Conservation (phyloP, 2,797 vertebrate genomes). For the Coregonus sp. region DNA sequence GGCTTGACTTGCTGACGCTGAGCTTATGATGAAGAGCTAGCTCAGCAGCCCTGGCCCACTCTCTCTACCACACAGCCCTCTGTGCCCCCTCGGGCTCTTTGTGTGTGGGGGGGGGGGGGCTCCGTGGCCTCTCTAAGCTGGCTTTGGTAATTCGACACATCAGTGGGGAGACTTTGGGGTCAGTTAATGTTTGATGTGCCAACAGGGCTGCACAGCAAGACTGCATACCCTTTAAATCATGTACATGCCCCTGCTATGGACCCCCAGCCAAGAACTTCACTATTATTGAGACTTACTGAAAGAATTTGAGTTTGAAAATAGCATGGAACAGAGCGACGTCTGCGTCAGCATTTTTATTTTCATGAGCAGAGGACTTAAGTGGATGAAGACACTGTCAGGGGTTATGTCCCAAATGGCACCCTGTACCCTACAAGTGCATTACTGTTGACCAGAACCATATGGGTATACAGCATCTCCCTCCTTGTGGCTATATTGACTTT, state of each 20-base stretch:
- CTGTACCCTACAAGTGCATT: background rate
- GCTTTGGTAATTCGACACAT: background rate
- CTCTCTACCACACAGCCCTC: background rate
- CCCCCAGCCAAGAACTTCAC: too few relatives aligned
- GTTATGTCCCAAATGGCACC: too few relatives aligned
- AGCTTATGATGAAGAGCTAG: slow-evolving; percentile 35
- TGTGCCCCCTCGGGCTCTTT: background rate
- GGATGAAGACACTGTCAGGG: too few relatives aligned
- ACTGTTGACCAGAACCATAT: background rate
- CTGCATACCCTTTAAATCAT: background rate
- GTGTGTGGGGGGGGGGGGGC: background rate
- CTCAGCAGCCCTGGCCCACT: slow-evolving; percentile 29
- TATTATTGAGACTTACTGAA: background rate
- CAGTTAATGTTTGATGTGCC: background rate
- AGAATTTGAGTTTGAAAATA: background rate
- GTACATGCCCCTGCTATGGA: background rate
- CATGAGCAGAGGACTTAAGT: too few relatives aligned
- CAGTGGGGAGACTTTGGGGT: background rate
- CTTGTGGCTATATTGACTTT: slow-evolving; percentile 25
- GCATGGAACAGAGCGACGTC: background rate
- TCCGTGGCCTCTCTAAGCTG: slow-evolving; percentile 21
- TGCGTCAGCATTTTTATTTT: too few relatives aligned
- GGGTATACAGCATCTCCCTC: background rate
- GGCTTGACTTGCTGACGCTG: slow-evolving; percentile 39
- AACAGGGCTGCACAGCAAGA: background rate